Evolutionary conservation across 2,888 invertebrate species (phyloP), one percentile per base, ranked within the genome.

Genomic region (Cheilosia pagana): DNA sequence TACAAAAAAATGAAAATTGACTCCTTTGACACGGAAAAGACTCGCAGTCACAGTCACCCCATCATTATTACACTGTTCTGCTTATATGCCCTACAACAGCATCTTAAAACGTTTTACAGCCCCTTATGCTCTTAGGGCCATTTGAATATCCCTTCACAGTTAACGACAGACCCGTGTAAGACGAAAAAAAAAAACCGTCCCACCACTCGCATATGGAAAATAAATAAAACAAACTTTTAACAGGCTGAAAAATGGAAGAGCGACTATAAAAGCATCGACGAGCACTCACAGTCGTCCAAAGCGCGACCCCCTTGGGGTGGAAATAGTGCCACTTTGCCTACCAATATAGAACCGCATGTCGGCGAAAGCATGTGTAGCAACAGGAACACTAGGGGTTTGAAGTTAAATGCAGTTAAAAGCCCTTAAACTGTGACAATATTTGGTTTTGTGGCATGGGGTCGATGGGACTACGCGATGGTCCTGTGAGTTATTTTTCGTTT

Each of bases 371-470:
- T 65, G 28, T 14, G 21, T 53, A 35, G 23, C 55, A 41, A 50
- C 45, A 60, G 48, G 19, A 60, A 78, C 45, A 55, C 25, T 68
- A n/a, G 43, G 57, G 79, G 79, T 63, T 39, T 70, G 63, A 65
- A 71, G 70, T 75, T 79, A 75, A 79, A 70, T 85, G 83, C 83
- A 85, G 74, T 83, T 85, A 79, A 85, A 85, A 85, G 79, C 83
- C 75, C 79, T 85, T 83, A 75, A 83, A 83, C 70, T 74, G 59
- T 68, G 59, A 81, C 75, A 78, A 63, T 74, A 74, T 81, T 81
- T 81, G 81, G 72, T 82, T 85, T 85, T 75, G 83, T 74, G 68
- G 70, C 31, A 63, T 52, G 63, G 28, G 76, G 43, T 70, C 52
- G 62, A n/a, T 60, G 60, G 48, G 57, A 41, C 59, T 8, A 43